Percentiles rank a stretch among this genome's conserved stretches.
Evolutionary conservation across 1,140 invertebrate species (phyloP).

Genomic region (Odontomachus brunneus): DNA sequence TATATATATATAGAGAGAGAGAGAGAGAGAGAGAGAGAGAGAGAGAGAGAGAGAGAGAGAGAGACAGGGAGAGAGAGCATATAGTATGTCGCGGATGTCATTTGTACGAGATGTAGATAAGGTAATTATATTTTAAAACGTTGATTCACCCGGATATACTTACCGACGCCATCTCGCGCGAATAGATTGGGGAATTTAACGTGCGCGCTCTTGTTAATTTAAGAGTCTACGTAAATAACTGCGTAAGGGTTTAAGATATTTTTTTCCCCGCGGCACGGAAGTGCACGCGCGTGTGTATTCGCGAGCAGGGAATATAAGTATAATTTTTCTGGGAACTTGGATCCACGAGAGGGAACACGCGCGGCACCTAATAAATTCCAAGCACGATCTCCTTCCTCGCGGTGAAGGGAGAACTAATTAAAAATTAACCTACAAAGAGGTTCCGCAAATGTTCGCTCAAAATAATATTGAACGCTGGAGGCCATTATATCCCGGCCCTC

Average conservation of each 20-base stretch:
- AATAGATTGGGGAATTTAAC: neutral
- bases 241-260: neutral
- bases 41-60: too few species aligned
- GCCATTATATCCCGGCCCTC: constrained; percentile 6
- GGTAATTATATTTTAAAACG: constrained; percentile 64
- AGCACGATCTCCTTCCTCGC: neutral
- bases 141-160: neutral
- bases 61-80: neutral
- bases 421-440: constrained; percentile 55
- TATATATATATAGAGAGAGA: too few species aligned
- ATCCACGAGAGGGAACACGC: neutral
- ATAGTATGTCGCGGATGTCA: constrained; percentile 45
- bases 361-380: constrained; percentile 30
- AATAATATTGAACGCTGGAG: constrained; percentile 65
- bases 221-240: neutral
- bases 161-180: neutral
- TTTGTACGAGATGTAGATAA: constrained; percentile 49
- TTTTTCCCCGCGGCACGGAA: neutral
- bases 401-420: constrained; percentile 57
- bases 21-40: neutral
- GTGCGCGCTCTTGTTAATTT: neutral
- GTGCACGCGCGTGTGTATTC: neutral
- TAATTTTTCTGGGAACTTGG: neutral
- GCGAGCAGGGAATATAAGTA: neutral
- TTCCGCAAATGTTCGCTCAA: constrained; percentile 55